These are phyloP conservation scores for Psilopsiagon aurifrons DNA, from an alignment of 2,113 vertebrate genomes.

Conservation along the genomic window DNA sequence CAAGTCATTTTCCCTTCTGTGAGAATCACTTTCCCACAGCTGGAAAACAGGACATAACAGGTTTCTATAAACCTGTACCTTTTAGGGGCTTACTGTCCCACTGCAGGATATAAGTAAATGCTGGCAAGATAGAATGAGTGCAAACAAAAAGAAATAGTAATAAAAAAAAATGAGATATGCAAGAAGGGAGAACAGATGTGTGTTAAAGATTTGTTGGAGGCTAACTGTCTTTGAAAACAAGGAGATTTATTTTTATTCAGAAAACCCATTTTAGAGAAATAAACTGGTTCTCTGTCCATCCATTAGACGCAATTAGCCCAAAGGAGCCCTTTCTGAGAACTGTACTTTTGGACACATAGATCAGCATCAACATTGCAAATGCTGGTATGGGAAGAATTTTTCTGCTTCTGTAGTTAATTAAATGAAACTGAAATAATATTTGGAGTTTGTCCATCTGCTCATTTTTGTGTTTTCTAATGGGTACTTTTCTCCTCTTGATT, in stretches of 20 bases:
- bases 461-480: background rate
- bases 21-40: slow-evolving; percentile 17
- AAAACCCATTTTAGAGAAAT: background rate
- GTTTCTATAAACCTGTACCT: background rate
- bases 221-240: background rate
- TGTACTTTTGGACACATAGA: background rate
- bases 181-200: background rate
- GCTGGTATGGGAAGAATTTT: background rate
- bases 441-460: background rate
- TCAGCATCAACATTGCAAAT: background rate
- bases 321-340: background rate
- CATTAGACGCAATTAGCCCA: background rate
- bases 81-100: background rate
- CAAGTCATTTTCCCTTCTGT: slow-evolving; percentile 24
- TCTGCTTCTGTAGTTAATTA: background rate
- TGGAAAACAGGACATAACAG: slow-evolving; percentile 16
- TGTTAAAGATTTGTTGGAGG: background rate
- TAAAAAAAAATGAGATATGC: accelerated
- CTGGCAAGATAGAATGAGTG: background rate
- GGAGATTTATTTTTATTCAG: background rate
- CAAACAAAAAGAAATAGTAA: background rate
- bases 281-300: background rate
- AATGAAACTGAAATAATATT: slow-evolving; percentile 7
- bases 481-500: background rate
- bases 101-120: background rate